Conservation (phyloP, 2,888 invertebrate species). For the Molanna angustata region DNA sequence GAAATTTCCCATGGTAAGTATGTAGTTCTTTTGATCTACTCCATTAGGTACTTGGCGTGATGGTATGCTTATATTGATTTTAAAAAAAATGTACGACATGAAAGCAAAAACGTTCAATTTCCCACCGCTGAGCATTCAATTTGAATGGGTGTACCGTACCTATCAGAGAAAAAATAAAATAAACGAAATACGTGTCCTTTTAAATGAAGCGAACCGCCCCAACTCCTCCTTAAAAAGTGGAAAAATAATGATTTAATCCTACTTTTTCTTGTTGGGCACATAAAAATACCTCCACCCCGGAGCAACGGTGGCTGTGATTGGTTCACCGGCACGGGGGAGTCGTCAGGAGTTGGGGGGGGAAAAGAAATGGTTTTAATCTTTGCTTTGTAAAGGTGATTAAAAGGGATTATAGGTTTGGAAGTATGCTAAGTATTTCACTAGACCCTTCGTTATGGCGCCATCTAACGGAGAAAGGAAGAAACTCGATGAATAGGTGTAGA, state of each 20-base stretch:
- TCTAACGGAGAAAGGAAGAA: conserved; percentile 5
- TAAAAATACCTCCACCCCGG: conserved; percentile 42
- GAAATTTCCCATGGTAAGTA: too few species aligned
- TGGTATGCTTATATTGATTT: too few species aligned
- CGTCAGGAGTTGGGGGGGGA: conserved; percentile 39
- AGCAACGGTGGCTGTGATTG: neutral
- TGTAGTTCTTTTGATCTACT: too few species aligned
- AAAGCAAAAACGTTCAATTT: too few species aligned
- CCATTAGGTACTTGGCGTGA: too few species aligned
- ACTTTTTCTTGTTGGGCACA: conserved; percentile 56
- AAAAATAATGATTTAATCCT: conserved; percentile 61
- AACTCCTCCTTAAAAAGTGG: conserved; percentile 32
- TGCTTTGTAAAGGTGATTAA: conserved; percentile 62
- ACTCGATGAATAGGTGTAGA: conserved; percentile 30
- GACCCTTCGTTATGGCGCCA: conserved; percentile 22
- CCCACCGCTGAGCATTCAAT: too few species aligned
- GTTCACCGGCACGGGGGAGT: conserved; percentile 3
- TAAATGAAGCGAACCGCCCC: conserved; percentile 17
- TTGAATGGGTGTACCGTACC: too few species aligned
- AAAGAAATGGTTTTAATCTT: conserved; percentile 59
- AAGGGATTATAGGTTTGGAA: conserved; percentile 59
- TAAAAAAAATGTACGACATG: too few species aligned
- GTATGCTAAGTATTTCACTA: conserved; percentile 42
- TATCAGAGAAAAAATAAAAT: neutral
- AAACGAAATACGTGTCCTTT: conserved; percentile 27